phyloP scores from a whole-genome alignment of 2,888 invertebrate genomes.

The Neoascia interrupta region DNA sequence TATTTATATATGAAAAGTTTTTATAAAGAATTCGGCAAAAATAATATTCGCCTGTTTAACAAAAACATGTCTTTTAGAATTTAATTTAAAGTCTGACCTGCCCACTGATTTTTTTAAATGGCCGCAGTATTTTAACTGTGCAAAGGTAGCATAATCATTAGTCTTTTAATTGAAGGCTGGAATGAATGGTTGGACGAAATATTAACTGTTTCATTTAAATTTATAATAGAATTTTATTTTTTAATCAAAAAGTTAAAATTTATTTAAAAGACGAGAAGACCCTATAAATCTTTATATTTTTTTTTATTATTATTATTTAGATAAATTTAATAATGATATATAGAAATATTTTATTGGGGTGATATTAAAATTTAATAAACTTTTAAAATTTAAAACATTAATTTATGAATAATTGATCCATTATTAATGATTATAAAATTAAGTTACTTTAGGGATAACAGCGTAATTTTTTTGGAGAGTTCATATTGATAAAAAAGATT shows the following conservation, averaged over 20 bases:
- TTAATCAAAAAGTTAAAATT: slow-evolving; percentile 85
- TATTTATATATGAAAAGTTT: no score
- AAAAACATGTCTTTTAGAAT: no score
- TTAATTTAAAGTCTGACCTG: slow-evolving; percentile 86
- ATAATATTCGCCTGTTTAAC: no score
- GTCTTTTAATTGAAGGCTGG: slow-evolving; percentile 89
- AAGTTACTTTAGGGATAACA: no score
- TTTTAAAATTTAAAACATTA: slow-evolving; percentile 80
- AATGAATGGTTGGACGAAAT: slow-evolving; percentile 87
- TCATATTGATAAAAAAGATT: no score
- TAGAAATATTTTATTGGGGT: slow-evolving; percentile 82
- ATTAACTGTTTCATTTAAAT: no score
- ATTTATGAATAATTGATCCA: slow-evolving; percentile 80
- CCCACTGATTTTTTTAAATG: slow-evolving; percentile 87
- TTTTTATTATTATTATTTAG: slow-evolving; percentile 77
- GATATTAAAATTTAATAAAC: slow-evolving; percentile 83
- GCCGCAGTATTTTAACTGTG: slow-evolving; percentile 89
- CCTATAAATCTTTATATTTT: slow-evolving; percentile 86
- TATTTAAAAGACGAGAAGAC: slow-evolving; percentile 87
- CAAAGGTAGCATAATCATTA: slow-evolving; percentile 91
- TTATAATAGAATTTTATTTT: no score
- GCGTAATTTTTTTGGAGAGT: no score
- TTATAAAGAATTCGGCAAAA: no score
- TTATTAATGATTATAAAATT: no score
- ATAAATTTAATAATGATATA: slow-evolving; percentile 75